Evolutionary conservation across 2,113 vertebrate genomes (phyloP).

Genomic region (Oreochromis niloticus): DNA sequence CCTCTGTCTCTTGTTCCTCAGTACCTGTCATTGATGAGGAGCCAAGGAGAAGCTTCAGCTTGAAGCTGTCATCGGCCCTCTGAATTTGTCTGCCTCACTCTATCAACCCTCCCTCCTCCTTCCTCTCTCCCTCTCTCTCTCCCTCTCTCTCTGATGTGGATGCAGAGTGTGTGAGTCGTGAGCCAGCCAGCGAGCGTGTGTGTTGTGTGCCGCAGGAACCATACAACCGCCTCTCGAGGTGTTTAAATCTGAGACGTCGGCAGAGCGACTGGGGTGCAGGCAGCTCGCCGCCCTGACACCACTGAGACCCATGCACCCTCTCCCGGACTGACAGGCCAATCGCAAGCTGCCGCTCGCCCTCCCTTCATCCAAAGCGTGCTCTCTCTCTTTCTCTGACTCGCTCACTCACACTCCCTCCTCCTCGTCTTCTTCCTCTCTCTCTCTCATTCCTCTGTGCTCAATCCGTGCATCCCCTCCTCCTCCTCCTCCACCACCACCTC

Average conservation of each 20-base stretch:
- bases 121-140: not conserved
- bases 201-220: constrained; percentile 13
- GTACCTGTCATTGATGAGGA: constrained; percentile 66
- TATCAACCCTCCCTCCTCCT: constrained; percentile 27
- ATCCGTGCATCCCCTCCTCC: constrained; percentile 35
- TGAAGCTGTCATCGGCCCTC: constrained; percentile 66
- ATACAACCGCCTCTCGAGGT: constrained; percentile 6
- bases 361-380: not conserved
- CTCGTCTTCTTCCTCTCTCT: not conserved
- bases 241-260: constrained; percentile 16
- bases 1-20: constrained; percentile 43
- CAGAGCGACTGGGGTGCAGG: constrained; percentile 9
- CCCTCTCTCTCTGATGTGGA: constrained; percentile 12
- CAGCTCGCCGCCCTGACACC: constrained; percentile 27
- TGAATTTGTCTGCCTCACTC: constrained; percentile 52
- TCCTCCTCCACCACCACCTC: constrained; percentile 17
- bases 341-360: constrained; percentile 42
- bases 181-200: constrained; percentile 22
- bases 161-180: constrained; percentile 42
- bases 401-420: not conserved
- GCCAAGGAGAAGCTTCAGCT: constrained; percentile 64
- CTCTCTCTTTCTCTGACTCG: constrained; percentile 19
- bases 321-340: constrained; percentile 58
- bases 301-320: constrained; percentile 53
- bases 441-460: constrained; percentile 47